A percentile compares a stretch with the other conserved stretches of the same genome.
Evolutionary conservation across 1,140 invertebrate genomes (phyloP).

Genomic region (Acromyrmex heyeri): DNA sequence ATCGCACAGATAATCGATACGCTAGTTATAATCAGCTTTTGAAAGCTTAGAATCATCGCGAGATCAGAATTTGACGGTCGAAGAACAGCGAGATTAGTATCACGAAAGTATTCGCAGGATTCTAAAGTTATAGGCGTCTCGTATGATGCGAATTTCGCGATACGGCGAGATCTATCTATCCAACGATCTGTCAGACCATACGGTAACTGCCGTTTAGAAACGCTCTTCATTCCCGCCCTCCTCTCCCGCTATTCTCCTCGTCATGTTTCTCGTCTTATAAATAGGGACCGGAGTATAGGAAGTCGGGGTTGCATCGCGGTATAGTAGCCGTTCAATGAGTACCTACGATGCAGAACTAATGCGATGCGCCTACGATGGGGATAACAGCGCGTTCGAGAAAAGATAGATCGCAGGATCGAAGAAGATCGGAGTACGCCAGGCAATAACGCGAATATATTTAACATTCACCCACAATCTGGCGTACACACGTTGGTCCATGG

Average conservation of each 20-base stretch:
- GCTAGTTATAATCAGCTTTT: slow-evolving; percentile 74
- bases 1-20: slow-evolving; percentile 14
- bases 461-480: slow-evolving; percentile 57
- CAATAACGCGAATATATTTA: slow-evolving; percentile 36
- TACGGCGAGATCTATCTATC: slow-evolving; percentile 48
- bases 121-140: background rate
- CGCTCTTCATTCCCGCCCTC: slow-evolving; percentile 14
- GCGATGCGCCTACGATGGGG: slow-evolving; percentile 16
- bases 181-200: slow-evolving; percentile 36
- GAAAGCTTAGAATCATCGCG: background rate
- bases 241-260: background rate
- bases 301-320: slow-evolving; percentile 18
- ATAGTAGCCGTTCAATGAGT: slow-evolving; percentile 52
- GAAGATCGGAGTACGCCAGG: slow-evolving; percentile 24
- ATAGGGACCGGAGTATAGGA: slow-evolving; percentile 58
- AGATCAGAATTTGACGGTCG: slow-evolving; percentile 1
- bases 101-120: slow-evolving; percentile 15
- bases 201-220: slow-evolving; percentile 57
- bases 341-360: slow-evolving; percentile 25
- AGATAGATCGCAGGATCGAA: slow-evolving; percentile 33
- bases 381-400: slow-evolving; percentile 34
- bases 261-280: slow-evolving; percentile 34
- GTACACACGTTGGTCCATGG: background rate
- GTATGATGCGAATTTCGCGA: slow-evolving; percentile 58
- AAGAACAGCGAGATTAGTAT: slow-evolving; percentile 42